Evolutionary conservation across 2,113 vertebrate genomes (phyloP), one percentile per base, ranked within the genome.

Genomic region (Zosterops pallidus): DNA sequence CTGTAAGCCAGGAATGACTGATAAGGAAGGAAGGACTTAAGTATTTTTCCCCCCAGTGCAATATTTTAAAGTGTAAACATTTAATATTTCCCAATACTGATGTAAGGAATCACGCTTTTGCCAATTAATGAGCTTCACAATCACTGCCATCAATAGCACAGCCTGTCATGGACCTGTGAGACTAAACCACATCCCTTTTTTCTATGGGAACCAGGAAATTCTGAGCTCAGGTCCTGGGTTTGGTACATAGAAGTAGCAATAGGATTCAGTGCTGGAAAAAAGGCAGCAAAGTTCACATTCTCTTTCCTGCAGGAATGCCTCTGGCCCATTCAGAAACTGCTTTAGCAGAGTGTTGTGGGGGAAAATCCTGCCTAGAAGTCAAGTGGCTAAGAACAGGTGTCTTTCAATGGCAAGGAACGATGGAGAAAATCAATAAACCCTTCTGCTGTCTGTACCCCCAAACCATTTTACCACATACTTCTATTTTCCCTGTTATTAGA

Each of bases 1-100:
- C 64, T 60, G 53, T 53, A 89, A 94, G 94, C 94, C 94, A 95
- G 94, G 83, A 95, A 96, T 79, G 69, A 89, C 59, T 96, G 85
- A 94, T 75, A 93, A 91, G 91, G 46, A 68, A 79, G 70, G 57
- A 94, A 64, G 83, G 76, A 81, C 85, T 83, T 77, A 3, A 68
- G 64, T 49, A 83, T 75, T 89, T 89, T 46, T 18, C 5, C n/a
- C 76, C 49, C 28, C 5, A 2, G 44, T 59, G 63, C 9, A 29
- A 57, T 63, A 79, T 82, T 90, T 88, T 71, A 9, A 63, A 69
- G 83, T 35, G 53, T 47, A 92, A 91, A 80, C 53, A 62, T 65
- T 70, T 71, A 67, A 12, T 78, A 95, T 71, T 85, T 89, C 42
- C 83, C 52, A 88, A 35, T 86, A 63, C 17, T 74, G 39, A 94